Percentiles rank a stretch among this genome's conserved stretches.
phyloP scores from a whole-genome alignment of 2,888 invertebrate species.

The Metacarcinus magister region DNA sequence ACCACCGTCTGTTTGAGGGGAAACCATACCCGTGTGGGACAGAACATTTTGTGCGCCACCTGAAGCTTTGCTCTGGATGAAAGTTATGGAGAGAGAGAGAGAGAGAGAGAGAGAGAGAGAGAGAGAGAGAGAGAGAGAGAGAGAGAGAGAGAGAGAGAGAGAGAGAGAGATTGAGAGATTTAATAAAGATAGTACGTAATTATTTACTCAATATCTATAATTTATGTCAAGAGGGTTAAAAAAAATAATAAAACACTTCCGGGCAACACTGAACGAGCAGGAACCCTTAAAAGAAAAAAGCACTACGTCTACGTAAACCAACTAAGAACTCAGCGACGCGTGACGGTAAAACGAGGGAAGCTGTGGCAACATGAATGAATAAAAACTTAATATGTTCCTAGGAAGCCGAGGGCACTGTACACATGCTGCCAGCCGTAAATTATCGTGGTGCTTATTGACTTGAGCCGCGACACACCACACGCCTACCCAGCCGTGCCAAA shows the following conservation, averaged over 20 bases:
- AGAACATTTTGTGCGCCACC: background rate
- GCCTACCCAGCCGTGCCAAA: background rate
- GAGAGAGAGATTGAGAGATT: background rate
- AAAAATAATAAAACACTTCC: too few species aligned
- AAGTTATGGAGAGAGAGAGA: background rate
- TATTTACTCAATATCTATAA: too few species aligned
- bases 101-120: constrained; percentile 48
- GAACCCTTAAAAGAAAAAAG: too few species aligned
- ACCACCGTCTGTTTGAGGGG: background rate
- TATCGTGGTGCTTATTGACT: background rate
- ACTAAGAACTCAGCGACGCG: background rate
- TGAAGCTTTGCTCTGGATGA: background rate
- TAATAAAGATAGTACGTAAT: background rate
- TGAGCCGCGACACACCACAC: background rate
- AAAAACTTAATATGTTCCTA: too few species aligned
- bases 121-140: constrained; percentile 48
- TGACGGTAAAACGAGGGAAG: background rate
- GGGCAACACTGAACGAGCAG: too few species aligned
- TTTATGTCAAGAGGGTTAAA: too few species aligned
- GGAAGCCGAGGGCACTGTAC: background rate
- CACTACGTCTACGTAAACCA: too few species aligned
- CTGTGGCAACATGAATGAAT: background rate
- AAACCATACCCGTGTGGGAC: background rate
- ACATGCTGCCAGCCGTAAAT: background rate
- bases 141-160: constrained; percentile 28